These are phyloP conservation scores for Volucella inflata DNA, from an alignment of 2,888 invertebrate genomes.

Conservation along the genomic window DNA sequence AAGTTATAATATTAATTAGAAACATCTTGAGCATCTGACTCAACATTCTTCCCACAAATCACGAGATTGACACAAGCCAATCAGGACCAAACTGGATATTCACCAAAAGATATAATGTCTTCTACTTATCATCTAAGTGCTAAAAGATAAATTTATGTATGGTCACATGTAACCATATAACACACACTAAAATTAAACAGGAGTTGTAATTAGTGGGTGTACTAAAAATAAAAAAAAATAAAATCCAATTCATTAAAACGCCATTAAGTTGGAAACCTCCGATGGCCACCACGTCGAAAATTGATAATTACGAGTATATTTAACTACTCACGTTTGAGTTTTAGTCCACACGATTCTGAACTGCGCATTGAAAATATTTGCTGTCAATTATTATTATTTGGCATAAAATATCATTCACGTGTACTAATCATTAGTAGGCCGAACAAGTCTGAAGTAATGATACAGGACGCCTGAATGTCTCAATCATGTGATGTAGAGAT, in stretches of 20 bases:
- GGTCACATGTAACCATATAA: background rate
- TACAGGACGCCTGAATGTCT: slow-evolving; percentile 8
- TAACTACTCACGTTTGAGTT: background rate
- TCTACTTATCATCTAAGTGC: slow-evolving; percentile 1
- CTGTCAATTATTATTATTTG: slow-evolving; percentile 3
- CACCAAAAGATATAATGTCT: background rate
- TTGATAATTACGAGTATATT: no score
- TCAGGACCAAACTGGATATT: no score
- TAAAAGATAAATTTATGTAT: background rate
- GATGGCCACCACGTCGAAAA: no score
- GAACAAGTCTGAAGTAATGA: background rate
- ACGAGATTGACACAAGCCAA: no score
- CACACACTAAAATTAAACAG: background rate
- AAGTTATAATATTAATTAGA: no score
- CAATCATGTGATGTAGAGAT: slow-evolving; percentile 42
- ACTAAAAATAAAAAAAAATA: background rate
- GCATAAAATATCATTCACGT: background rate
- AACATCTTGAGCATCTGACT: no score
- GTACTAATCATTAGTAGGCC: background rate
- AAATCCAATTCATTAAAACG: no score
- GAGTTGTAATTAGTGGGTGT: background rate
- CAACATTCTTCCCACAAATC: no score
- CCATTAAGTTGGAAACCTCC: no score
- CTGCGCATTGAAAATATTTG: background rate
- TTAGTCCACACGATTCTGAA: background rate